These are phyloP conservation scores for Onthophagus sagittarius DNA, from an alignment of 2,888 invertebrate species.

Conservation along the genomic window DNA sequence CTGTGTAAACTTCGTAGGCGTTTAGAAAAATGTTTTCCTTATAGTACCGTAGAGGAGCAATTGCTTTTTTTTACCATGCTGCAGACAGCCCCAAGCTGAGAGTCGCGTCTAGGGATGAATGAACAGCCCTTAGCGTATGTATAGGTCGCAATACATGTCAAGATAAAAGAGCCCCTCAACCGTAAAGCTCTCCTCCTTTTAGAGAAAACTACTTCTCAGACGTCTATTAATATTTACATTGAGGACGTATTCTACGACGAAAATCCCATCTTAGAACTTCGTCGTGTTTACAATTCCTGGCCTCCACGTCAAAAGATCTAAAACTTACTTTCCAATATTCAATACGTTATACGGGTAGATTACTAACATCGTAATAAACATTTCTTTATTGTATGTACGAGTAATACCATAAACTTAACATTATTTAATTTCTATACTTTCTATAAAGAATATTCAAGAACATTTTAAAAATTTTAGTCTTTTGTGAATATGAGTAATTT, in stretches of 20 bases:
- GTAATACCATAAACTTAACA: too few relatives aligned
- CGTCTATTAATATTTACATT: neutral
- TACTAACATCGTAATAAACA: too few relatives aligned
- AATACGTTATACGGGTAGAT: neutral
- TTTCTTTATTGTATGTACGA: too few relatives aligned
- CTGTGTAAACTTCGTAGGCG: neutral
- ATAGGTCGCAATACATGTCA: neutral
- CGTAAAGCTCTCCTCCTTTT: neutral
- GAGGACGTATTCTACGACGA: neutral
- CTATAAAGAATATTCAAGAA: too few relatives aligned
- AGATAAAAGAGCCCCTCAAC: neutral
- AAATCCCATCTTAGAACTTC: neutral
- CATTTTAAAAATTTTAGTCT: too few relatives aligned
- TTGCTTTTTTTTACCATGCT: neutral
- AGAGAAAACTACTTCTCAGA: neutral
- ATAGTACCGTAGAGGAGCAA: neutral
- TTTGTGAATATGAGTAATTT: too few relatives aligned
- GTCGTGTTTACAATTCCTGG: neutral
- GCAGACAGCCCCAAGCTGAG: neutral
- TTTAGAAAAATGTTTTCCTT: neutral
- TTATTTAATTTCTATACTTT: too few relatives aligned
- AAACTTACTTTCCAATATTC: neutral
- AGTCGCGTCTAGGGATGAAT: neutral
- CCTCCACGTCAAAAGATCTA: neutral
- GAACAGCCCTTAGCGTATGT: neutral